Evolutionary conservation across 2,888 invertebrate species (phyloP), one percentile per base, ranked within the genome.

Genomic region (Sycophila texana): DNA sequence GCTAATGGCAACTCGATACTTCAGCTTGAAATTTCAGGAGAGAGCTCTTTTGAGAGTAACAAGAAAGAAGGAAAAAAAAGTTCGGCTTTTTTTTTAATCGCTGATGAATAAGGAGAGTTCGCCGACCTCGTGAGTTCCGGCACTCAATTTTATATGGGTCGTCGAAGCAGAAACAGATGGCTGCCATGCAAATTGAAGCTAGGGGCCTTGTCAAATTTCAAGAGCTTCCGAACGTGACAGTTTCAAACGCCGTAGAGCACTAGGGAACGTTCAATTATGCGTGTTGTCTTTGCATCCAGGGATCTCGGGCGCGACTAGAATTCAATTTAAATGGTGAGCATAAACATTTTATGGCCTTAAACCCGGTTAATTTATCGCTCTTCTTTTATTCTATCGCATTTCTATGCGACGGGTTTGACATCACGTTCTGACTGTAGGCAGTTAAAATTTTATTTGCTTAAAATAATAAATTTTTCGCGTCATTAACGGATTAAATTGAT

Each of bases 141-240:
- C 22, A 51, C 71, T 66, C 71, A 55, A 66, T 74, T 81, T 75
- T 81, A 81, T 78, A 68, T 78, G 75, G 78, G 72, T 81, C 81
- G 66, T 30, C 51, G 65, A 39, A 55, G 78, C 66, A 26, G 71
- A 75, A 72, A 72, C 81, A 78, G 75, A 81, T 75, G 78, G 71
- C 72, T 47, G 74, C 57, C 74, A 78, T 81, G 81, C 78, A 81
- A 81, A 81, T 81, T 61, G 74, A 71, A 30, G 30, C 65, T 55
- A n/a, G 58, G 74, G 77, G 61, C 57, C 74, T 78, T 78, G 77
- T 81, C 77, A 67, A 77, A 74, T 72, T 81, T 81, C 74, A 78
- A 81, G 80, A 80, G 77, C 70, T 74, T 74, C 77, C 70, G 70
- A 68, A 77, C 77, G 77, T 76, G 77, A 80, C 80, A 74, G 73